Conservation (phyloP, 2,113 vertebrate genomes). For the Epinephelus fuscoguttatus region DNA sequence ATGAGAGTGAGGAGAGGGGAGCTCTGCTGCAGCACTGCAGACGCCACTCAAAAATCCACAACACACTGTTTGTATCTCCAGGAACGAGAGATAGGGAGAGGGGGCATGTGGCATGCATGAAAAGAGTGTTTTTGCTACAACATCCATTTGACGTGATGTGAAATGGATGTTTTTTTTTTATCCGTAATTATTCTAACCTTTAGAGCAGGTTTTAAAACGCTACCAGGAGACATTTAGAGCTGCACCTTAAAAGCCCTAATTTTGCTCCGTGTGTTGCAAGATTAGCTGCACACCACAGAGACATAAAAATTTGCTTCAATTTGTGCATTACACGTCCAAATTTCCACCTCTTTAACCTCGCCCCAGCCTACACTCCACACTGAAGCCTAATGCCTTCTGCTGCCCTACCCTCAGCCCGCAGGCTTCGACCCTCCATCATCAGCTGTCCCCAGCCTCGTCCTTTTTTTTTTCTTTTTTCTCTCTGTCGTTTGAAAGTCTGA, state of each 20-base stretch:
- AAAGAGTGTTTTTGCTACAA: not conserved
- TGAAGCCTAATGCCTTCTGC: conserved; percentile 31
- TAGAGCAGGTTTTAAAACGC: conserved; percentile 20
- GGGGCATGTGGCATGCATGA: conserved; percentile 20
- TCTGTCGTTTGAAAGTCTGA: conserved; percentile 60
- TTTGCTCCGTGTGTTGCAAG: not conserved
- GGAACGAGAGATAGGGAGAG: conserved; percentile 25
- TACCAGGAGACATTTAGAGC: not conserved
- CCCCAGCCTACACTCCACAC: conserved; percentile 4
- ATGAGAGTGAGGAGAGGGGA: conserved; percentile 49
- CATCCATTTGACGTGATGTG: not conserved
- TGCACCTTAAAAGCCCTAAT: conserved; percentile 3
- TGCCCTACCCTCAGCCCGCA: conserved; percentile 41
- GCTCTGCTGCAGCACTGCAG: conserved; percentile 49
- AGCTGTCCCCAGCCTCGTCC: conserved; percentile 7
- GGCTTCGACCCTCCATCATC: conserved; percentile 50
- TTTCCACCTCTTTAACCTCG: conserved; percentile 39
- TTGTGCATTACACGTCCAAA: conserved; percentile 8
- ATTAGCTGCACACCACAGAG: too few species aligned
- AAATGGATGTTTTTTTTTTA: not conserved
- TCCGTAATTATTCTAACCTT: conserved; percentile 35
- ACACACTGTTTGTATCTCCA: conserved; percentile 33
- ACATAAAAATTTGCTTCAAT: conserved; percentile 25
- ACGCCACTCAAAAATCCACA: conserved; percentile 55
- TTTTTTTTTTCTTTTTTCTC: conserved; percentile 24